phyloP scores from a whole-genome alignment of 2,797 vertebrate genomes.

The Sebastes flavidus region DNA sequence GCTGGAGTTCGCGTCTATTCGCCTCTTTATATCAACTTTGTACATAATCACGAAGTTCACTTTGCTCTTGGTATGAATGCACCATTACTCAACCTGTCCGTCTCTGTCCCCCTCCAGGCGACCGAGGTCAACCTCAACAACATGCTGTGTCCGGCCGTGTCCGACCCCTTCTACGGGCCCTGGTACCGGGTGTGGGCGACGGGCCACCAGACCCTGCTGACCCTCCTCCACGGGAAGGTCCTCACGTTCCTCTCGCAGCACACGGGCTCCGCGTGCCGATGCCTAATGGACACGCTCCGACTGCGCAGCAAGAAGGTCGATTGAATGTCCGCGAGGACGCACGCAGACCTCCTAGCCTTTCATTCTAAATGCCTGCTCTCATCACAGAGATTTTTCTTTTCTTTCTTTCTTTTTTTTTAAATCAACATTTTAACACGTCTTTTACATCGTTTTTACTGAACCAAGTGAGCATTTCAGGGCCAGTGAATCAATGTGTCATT shows the following conservation, averaged over 20 bases:
- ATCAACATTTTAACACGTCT: slow-evolving; percentile 56
- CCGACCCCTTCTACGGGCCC: slow-evolving; percentile 97
- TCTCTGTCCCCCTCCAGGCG: slow-evolving; percentile 77
- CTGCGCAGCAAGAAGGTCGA: slow-evolving; percentile 94
- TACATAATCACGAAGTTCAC: no score
- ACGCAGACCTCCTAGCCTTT: slow-evolving; percentile 37
- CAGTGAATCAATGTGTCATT: slow-evolving; percentile 52
- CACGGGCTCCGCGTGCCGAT: slow-evolving; percentile 82
- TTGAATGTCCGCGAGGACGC: slow-evolving; percentile 69
- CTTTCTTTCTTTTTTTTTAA: slow-evolving; percentile 25
- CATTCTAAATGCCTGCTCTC: slow-evolving; percentile 54
- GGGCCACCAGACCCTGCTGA: slow-evolving; percentile 96
- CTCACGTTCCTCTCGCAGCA: slow-evolving; percentile 89
- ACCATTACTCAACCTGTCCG: not conserved
- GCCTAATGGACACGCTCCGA: slow-evolving; percentile 84
- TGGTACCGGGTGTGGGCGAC: slow-evolving; percentile 98
- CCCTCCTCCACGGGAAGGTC: slow-evolving; percentile 94
- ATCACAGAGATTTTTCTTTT: not conserved
- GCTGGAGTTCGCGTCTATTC: no score
- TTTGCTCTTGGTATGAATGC: no score
- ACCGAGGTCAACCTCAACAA: slow-evolving; percentile 99
- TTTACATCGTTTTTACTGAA: slow-evolving; percentile 58
- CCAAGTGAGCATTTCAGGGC: slow-evolving; percentile 47
- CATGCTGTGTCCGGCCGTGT: slow-evolving; percentile 98
- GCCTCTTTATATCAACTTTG: rapidly evolving